Conservation (phyloP, 2,888 invertebrate species). For the Endomychus coccineus region DNA sequence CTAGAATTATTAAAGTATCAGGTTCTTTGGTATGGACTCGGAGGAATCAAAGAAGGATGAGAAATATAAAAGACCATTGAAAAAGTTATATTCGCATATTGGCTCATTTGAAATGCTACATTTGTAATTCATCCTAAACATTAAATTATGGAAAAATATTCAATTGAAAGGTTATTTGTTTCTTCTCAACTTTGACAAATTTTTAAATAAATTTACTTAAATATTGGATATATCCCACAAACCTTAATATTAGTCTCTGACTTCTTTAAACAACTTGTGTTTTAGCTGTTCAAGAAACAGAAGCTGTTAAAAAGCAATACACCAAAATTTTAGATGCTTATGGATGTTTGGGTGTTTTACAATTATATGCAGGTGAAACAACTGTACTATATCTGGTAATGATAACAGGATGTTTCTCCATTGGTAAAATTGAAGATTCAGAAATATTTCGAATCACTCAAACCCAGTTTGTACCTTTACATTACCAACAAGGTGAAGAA, state of each 20-base stretch:
- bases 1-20: no score
- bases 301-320: slow-evolving; percentile 82
- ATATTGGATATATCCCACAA: no score
- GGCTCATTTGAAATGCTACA: no score
- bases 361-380: slow-evolving; percentile 76
- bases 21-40: no score
- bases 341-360: slow-evolving; percentile 91
- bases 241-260: background rate
- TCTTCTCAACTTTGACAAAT: no score
- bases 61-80: no score
- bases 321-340: slow-evolving; percentile 90
- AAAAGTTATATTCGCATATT: no score
- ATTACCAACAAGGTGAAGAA: slow-evolving; percentile 61
- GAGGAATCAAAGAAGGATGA: no score
- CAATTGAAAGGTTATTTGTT: no score
- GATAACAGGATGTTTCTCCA: slow-evolving; percentile 92
- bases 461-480: slow-evolving; percentile 82
- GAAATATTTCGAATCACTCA: slow-evolving; percentile 94
- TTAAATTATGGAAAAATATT: no score
- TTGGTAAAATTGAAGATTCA: slow-evolving; percentile 90
- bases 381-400: slow-evolving; percentile 83
- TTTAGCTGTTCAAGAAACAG: slow-evolving; percentile 75
- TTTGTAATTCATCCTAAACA: no score
- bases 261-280: slow-evolving; percentile 19
- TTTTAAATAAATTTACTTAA: no score